Base-by-base conservation (phyloP, 1,140 invertebrate species). In the Lordiphosa collinella region DNA sequence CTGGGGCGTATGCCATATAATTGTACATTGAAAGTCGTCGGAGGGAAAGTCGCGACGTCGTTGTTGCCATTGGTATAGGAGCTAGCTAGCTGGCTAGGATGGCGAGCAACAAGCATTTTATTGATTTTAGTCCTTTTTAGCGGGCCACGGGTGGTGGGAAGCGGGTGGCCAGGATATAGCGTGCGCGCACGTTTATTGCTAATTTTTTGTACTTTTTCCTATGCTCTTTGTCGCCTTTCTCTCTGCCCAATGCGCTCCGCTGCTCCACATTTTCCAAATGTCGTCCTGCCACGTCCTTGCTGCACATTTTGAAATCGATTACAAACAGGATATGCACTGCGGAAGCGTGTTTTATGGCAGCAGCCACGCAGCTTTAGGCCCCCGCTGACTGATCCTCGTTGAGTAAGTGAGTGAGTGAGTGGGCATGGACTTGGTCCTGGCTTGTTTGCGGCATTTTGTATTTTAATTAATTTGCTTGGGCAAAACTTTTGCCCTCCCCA, bases 221-320 rank as follows among this genome's bases (percentile, higher is more conserved):
- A 13, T 54, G 37, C 47, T 38, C 48, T 59, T 51, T 52, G 16
- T 49, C 47, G 47, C 51, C 44, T 32, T 32, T 12, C 43, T 41
- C 44, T 37, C 11, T 40, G 12, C 11, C 12, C 18, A 29, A 29
- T 25, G 7, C 35, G 1, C 16, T 37, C 13, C 18, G 18, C 29
- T 22, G n/a, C 32, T 50, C 31, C 29, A 22, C 11, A 46, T 52
- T 46, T 9, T 2, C 3, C 13, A 37, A 22, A 25, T 36, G 36
- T 22, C 18, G 18, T 22, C 41, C 46, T 14, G 44, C 67, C 64
- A 54, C 74, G 78, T 84, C 58, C 67, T 58, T 56, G 76, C 71
- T 80, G 79, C 78, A 70, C 73, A 85, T 85, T 84, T 85, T 49
- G 63, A 84, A 84, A 84, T 84, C 78, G 78, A 84, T 84, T 84